Conservation (phyloP, 2,113 vertebrate species). For the Marmota monax region DNA sequence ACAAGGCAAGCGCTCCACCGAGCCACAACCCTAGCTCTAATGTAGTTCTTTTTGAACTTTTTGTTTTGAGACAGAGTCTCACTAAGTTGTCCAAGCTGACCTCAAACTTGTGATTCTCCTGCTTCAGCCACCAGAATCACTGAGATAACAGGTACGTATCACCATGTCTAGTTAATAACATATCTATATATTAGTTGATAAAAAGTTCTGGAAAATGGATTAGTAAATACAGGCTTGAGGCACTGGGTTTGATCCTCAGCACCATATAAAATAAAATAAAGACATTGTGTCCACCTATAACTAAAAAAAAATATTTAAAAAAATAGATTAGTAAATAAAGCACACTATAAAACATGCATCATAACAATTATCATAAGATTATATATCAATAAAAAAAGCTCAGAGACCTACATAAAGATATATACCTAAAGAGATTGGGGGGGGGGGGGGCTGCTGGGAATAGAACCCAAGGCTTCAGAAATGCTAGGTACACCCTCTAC, state of each 20-base stretch:
- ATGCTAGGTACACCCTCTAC: not conserved
- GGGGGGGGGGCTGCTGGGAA: not conserved
- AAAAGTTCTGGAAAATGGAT: not conserved
- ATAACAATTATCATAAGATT: not conserved
- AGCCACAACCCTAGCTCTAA: too few species aligned
- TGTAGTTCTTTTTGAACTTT: not conserved
- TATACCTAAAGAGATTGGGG: not conserved
- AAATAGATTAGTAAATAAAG: conserved; percentile 6
- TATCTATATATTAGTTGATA: too few species aligned
- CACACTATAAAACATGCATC: conserved; percentile 9
- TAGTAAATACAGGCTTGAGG: not conserved
- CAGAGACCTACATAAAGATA: not conserved
- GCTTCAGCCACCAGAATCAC: too few species aligned
- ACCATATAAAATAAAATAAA: too few species aligned
- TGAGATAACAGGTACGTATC: too few species aligned
- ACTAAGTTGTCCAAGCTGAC: too few species aligned
- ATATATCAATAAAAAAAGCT: not conserved
- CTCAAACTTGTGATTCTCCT: too few species aligned
- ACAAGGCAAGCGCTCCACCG: too few species aligned
- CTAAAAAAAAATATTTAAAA: not conserved
- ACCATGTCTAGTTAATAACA: too few species aligned
- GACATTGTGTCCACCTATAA: too few species aligned
- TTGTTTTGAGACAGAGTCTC: too few species aligned
- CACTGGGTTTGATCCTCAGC: too few species aligned
- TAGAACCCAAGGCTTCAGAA: not conserved